phyloP scores from a whole-genome alignment of 1,140 invertebrate species.

The Argopecten irradians region DNA sequence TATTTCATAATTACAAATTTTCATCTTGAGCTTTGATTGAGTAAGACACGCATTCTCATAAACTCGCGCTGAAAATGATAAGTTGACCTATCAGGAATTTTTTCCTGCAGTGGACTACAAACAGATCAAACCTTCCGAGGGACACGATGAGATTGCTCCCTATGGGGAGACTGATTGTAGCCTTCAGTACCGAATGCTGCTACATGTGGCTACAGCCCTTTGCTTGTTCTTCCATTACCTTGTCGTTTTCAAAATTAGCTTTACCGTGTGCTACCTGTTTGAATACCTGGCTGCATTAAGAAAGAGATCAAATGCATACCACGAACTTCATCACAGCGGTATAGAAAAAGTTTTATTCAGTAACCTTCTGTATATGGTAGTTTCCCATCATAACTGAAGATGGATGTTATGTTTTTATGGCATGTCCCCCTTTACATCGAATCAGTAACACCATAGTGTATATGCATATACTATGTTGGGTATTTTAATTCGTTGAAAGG shows the following conservation, averaged over 20 bases:
- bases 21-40: not conserved
- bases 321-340: not conserved
- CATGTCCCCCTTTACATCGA: not conserved
- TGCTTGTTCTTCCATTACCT: not conserved
- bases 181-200: not conserved
- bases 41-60: constrained; percentile 3
- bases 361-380: not conserved
- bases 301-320: constrained; percentile 21
- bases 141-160: not conserved
- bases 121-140: not conserved
- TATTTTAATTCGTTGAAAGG: too few species aligned
- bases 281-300: not conserved
- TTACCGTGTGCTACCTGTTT: not conserved
- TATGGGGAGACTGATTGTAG: not conserved
- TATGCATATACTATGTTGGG: not conserved
- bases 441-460: not conserved
- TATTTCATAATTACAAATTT: constrained; percentile 27
- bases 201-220: not conserved
- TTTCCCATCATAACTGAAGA: not conserved
- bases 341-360: not conserved
- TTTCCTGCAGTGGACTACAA: not conserved
- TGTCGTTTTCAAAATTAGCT: constrained; percentile 17
- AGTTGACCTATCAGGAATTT: constrained; percentile 1
- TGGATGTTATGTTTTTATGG: not conserved
- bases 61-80: constrained; percentile 3